Percentiles rank a stretch among this genome's conserved stretches.
phyloP scores from a whole-genome alignment of 2,888 invertebrate genomes.

The Bellardia bayeri region DNA sequence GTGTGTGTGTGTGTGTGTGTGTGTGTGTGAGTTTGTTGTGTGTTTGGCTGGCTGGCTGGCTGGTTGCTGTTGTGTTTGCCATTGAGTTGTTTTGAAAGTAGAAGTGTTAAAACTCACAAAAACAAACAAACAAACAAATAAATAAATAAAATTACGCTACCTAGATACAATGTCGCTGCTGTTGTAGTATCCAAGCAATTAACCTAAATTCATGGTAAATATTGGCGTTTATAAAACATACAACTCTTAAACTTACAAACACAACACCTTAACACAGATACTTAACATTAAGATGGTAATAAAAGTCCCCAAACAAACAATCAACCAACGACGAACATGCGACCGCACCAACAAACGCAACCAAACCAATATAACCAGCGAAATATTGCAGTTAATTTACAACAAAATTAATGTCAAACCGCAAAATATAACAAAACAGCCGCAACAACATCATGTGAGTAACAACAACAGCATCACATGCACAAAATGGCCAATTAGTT shows the following conservation, averaged over 20 bases:
- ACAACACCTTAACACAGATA: conserved; percentile 41
- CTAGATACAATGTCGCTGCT: conserved; percentile 31
- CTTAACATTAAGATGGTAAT: conserved; percentile 32
- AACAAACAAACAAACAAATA: conserved; percentile 34
- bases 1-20: neutral
- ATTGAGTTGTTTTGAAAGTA: conserved; percentile 61
- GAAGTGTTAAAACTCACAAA: conserved; percentile 62
- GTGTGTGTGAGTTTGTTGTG: neutral
- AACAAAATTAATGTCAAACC: conserved; percentile 67
- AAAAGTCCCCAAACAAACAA: conserved; percentile 21
- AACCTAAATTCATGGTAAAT: conserved; percentile 68
- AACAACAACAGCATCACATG: conserved; percentile 4
- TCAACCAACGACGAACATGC: neutral
- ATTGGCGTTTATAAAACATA: conserved; percentile 36
- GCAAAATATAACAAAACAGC: conserved; percentile 36
- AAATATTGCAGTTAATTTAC: conserved; percentile 67
- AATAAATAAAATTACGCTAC: conserved; percentile 20
- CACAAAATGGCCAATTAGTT: conserved; percentile 69
- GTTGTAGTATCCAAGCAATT: conserved; percentile 63
- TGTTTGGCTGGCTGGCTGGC: neutral
- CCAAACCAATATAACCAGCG: neutral
- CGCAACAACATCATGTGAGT: neutral
- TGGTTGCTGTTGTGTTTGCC: conserved; percentile 9
- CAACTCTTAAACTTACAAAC: neutral
- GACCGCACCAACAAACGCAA: neutral